Percentiles rank a stretch among this genome's conserved stretches.
Conservation (phyloP, 2,113 vertebrate genomes). For the Gila orcuttii region DNA sequence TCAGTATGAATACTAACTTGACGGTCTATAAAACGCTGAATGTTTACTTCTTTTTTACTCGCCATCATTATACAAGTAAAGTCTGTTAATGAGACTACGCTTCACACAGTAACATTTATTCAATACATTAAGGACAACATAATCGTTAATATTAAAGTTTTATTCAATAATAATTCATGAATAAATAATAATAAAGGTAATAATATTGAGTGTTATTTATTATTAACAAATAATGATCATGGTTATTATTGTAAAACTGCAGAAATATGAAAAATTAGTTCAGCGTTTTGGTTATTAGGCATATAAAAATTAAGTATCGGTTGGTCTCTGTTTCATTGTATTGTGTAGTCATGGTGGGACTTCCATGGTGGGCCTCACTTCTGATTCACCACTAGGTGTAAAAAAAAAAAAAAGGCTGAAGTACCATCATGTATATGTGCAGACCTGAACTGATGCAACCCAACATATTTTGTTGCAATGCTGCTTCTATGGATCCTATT, state of each 20-base stretch:
- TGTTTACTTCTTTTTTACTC: not conserved
- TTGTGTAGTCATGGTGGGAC: not conserved
- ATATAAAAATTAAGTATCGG: not conserved
- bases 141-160: too few species aligned
- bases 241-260: not conserved
- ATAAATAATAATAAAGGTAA: too few species aligned
- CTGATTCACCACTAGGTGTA: not conserved
- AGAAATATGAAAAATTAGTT: not conserved
- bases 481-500: slow-evolving; percentile 3
- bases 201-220: too few species aligned
- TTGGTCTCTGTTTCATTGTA: not conserved
- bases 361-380: not conserved
- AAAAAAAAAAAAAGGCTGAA: not conserved
- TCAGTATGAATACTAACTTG: not conserved
- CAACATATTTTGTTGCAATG: not conserved
- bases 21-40: not conserved
- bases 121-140: not conserved
- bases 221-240: too few species aligned
- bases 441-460: slow-evolving; percentile 19
- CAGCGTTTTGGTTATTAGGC: not conserved
- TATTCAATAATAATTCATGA: too few species aligned
- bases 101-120: not conserved
- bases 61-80: not conserved
- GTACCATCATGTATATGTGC: not conserved
- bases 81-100: not conserved